Evolutionary conservation across 2,113 vertebrate species (phyloP), one percentile per base, ranked within the genome.

Genomic region (Pseudorectes ferrugineus): DNA sequence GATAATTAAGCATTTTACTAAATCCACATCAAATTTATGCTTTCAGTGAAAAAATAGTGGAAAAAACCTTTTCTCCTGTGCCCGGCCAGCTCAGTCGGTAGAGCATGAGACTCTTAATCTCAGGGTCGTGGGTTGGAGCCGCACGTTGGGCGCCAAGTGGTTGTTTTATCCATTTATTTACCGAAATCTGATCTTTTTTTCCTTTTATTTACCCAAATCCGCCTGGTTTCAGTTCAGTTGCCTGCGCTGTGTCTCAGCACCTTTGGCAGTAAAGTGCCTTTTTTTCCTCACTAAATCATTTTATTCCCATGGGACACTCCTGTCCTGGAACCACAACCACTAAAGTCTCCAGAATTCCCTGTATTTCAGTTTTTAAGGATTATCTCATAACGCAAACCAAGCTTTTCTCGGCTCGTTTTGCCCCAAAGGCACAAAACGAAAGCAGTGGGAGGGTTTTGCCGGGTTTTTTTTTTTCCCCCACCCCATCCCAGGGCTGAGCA

Each of bases 61-160:
- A 1, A 0, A 62, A 61, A 38, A 38, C 10, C 9, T 38, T 38
- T 38, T 38, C 36, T 38, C 9, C 36, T n/a, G 9, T 5, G 93
- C 89, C 93, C 36, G 78, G 91, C 83, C 99, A 98, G 99, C 98
- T 99, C 99, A 99, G 99, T 99, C 98, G 98, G 98, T 99, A 99
- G 99, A 99, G 99, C 98, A 99, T 99, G 99, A 98, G 99, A 99
- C 98, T 99, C 98, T 99, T 99, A 99, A 99, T 98, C 98, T 58
- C 57, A 58, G 57, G 98, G 98, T 98, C 98, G 98, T 98, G 98
- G 98, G 98, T 99, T 99, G 98, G 98, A 99, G 99, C 98, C 99
- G 99, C 99, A 99, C 98, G 98, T 99, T 99, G 98, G 98, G 98
- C 98, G 98, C 0, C 2, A 24, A 1, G 2, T 0, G 2, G 2